These are phyloP conservation scores for Ptyas mucosa DNA, from an alignment of 2,113 vertebrate species.

Conservation along the genomic window DNA sequence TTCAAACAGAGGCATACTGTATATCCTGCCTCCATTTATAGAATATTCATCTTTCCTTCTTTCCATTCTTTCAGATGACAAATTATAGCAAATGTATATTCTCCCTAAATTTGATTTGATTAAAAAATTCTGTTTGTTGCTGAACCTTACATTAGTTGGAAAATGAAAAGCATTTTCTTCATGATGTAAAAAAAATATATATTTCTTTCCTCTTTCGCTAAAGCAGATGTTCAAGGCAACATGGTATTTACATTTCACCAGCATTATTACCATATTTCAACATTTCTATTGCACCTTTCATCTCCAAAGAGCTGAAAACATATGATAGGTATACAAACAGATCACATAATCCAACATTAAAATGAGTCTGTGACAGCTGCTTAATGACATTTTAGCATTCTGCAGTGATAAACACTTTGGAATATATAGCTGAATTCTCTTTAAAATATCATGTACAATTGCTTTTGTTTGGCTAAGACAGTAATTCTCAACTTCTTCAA, in stretches of 20 bases:
- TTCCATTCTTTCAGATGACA: neutral
- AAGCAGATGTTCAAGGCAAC: constrained; percentile 19
- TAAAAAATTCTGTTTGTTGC: constrained; percentile 16
- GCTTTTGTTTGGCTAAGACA: neutral
- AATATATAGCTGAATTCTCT: neutral
- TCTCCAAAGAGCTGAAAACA: neutral
- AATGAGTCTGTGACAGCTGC: constrained; percentile 10
- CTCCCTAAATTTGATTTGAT: constrained; percentile 31
- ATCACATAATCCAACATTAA: neutral
- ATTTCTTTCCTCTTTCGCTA: constrained; percentile 18
- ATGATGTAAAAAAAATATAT: constrained; percentile 3
- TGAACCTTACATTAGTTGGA: constrained; percentile 27
- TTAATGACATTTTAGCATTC: neutral
- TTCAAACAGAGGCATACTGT: neutral
- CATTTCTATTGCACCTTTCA: constrained; percentile 8
- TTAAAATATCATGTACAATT: neutral
- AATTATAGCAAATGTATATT: constrained; percentile 8
- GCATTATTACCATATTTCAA: neutral
- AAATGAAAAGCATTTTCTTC: neutral
- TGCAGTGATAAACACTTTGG: neutral
- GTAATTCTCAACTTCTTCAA: neutral
- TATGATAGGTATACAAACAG: neutral
- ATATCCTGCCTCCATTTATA: neutral
- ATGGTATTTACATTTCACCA: constrained; percentile 5
- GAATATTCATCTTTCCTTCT: neutral